Percentiles rank a stretch among this genome's conserved stretches.
These are phyloP conservation scores for Oscheius sp. DNA, from an alignment of 2,888 invertebrate genomes.

Conservation along the genomic window DNA sequence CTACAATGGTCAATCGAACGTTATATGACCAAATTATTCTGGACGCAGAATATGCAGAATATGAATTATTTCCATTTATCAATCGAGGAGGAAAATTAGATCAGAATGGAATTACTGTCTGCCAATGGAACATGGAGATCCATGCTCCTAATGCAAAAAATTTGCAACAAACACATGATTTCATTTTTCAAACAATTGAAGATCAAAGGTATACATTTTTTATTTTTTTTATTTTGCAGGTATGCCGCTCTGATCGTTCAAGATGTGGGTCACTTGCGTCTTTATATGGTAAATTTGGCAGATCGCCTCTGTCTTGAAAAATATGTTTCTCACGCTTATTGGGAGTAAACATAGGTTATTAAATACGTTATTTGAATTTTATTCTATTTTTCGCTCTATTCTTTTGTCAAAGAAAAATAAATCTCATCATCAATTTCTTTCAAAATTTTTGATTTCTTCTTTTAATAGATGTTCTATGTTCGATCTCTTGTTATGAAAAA, in stretches of 20 bases:
- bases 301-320: neutral
- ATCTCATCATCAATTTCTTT: no score
- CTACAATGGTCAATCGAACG: neutral
- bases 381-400: no score
- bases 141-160: neutral
- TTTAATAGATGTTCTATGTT: no score
- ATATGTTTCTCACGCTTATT: no score
- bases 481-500: no score
- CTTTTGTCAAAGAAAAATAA: no score
- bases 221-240: neutral
- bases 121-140: constrained; percentile 17
- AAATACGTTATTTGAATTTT: no score
- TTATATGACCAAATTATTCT: constrained; percentile 1
- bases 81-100: neutral
- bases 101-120: constrained; percentile 6
- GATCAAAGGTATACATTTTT: neutral
- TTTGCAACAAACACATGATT: neutral
- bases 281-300: neutral
- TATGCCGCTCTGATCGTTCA: neutral
- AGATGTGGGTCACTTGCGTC: neutral
- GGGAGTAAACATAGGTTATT: no score
- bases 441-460: no score
- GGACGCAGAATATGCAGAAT: constrained; percentile 23
- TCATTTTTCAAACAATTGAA: constrained; percentile 1
- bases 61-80: constrained; percentile 6